These are phyloP conservation scores for Cuculus canorus DNA, from an alignment of 2,797 vertebrate genomes.

Conservation along the genomic window DNA sequence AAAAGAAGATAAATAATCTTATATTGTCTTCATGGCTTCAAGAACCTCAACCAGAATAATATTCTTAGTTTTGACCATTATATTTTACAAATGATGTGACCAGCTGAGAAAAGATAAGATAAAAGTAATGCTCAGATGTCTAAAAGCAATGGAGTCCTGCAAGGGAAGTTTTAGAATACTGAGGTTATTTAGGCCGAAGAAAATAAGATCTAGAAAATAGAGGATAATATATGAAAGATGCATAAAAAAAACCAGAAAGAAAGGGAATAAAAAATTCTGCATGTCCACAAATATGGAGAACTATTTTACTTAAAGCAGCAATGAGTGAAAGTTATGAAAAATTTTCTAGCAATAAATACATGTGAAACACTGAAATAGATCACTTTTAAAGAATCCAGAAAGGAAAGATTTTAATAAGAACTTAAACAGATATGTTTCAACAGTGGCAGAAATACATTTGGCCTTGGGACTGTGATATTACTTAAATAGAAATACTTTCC, in stretches of 20 bases:
- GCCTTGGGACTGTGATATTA: background rate
- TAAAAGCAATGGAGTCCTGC: background rate
- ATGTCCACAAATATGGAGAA: background rate
- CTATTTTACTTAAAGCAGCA: background rate
- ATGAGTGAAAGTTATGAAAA: background rate
- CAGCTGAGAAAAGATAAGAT: background rate
- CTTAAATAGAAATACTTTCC: background rate
- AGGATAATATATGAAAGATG: background rate
- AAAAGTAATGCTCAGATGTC: background rate
- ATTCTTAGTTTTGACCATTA: background rate
- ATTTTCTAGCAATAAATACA: accelerated
- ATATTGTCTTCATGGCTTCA: background rate
- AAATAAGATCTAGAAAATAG: background rate
- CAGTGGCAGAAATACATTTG: background rate
- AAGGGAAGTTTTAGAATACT: background rate
- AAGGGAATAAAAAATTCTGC: background rate
- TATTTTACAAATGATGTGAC: background rate
- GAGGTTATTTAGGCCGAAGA: background rate
- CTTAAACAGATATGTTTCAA: background rate
- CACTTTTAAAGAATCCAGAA: background rate
- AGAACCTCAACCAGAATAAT: background rate
- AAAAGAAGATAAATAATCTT: background rate
- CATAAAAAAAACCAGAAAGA: background rate
- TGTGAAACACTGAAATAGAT: background rate
- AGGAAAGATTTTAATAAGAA: background rate